Conservation (phyloP, 2,113 vertebrate species). For the Ammodytes dubius region DNA sequence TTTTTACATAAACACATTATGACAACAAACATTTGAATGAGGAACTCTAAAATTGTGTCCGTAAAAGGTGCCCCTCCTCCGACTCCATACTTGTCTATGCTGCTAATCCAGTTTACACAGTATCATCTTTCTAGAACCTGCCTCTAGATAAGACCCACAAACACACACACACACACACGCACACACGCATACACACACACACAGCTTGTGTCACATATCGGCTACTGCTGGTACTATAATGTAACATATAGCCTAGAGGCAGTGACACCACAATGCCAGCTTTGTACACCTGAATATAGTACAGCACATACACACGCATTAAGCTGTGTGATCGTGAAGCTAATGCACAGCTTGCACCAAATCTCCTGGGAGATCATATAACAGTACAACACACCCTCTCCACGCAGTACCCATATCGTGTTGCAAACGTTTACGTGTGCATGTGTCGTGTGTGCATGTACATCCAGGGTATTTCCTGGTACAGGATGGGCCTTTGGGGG, state of each 20-base stretch:
- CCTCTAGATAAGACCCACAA: constrained; percentile 50
- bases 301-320: background rate
- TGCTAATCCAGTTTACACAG: constrained; percentile 57
- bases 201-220: background rate
- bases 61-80: constrained; percentile 15
- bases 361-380: background rate
- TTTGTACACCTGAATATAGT: constrained; percentile 19
- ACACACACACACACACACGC: constrained; percentile 62
- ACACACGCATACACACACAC: constrained; percentile 9
- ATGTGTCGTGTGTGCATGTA: background rate
- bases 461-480: no score
- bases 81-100: background rate
- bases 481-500: no score
- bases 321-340: background rate
- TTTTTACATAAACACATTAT: no score
- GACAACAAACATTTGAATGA: no score
- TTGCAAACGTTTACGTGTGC: background rate
- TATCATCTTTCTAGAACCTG: constrained; percentile 29
- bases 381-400: background rate
- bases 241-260: background rate
- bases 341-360: background rate
- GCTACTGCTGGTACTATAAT: background rate
- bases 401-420: constrained; percentile 13
- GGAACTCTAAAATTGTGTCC: no score
- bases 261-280: background rate